Evolutionary conservation across 2,888 invertebrate genomes (phyloP).

Genomic region (Aricia artaxerxes): DNA sequence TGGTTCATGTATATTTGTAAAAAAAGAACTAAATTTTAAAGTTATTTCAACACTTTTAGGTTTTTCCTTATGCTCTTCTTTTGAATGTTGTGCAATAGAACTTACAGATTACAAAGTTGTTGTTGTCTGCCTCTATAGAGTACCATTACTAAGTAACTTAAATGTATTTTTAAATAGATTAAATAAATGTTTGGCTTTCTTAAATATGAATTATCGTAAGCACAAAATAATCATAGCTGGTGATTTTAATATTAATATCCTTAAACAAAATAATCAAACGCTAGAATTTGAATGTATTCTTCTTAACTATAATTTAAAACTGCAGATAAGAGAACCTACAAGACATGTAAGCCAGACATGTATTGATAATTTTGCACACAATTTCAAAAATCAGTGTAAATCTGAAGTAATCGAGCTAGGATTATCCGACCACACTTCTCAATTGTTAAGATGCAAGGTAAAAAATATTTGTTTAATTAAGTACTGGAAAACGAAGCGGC

Average conservation of each 20-base stretch:
- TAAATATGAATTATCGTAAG: background rate
- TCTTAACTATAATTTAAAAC: no score
- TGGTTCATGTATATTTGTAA: background rate
- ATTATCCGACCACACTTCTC: conserved; percentile 7
- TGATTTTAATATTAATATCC: background rate
- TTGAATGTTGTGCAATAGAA: background rate
- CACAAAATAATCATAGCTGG: background rate
- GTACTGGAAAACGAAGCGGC: background rate
- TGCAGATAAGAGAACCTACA: no score
- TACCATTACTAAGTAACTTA: background rate
- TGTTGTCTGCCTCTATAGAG: background rate
- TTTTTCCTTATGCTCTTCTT: background rate
- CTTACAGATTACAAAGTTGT: conserved; percentile 5
- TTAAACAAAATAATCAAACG: no score
- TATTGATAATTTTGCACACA: conserved; percentile 8
- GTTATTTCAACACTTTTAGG: background rate
- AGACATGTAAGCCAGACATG: no score
- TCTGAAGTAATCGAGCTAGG: no score
- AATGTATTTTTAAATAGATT: background rate
- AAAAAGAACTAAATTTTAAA: background rate
- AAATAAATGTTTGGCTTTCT: background rate
- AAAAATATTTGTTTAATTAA: conserved; percentile 1
- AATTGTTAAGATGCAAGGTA: background rate
- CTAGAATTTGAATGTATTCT: no score
- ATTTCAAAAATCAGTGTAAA: conserved; percentile 5